Conservation (phyloP, 1,140 invertebrate species). For the Camponotus floridanus region DNA sequence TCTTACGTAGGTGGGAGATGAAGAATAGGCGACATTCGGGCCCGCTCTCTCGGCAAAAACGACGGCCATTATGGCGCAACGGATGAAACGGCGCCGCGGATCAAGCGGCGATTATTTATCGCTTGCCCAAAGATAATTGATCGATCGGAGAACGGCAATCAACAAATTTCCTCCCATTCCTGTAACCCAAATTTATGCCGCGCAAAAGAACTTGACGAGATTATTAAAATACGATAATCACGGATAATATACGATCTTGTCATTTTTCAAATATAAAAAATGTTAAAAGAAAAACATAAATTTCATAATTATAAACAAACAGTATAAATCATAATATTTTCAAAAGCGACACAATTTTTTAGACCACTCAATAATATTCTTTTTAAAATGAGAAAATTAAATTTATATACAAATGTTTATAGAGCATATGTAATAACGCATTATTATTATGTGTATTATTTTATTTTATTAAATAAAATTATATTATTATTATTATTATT, state of each 20-base stretch:
- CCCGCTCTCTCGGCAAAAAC: neutral
- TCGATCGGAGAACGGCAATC: slow-evolving; percentile 32
- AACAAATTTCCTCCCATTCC: neutral
- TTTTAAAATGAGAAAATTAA: slow-evolving; percentile 26
- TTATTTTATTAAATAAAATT: neutral
- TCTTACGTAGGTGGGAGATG: slow-evolving; percentile 52
- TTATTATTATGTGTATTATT: no score
- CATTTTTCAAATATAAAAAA: neutral
- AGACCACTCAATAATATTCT: slow-evolving; percentile 12
- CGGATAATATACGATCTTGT: neutral
- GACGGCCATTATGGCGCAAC: slow-evolving; percentile 32
- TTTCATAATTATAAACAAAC: neutral
- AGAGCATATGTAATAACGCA: slow-evolving; percentile 18
- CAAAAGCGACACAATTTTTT: neutral
- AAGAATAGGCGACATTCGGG: slow-evolving; percentile 48
- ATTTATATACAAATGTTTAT: slow-evolving; percentile 11
- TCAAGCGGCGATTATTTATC: slow-evolving; percentile 63
- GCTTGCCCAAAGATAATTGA: slow-evolving; percentile 53
- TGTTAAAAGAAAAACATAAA: neutral
- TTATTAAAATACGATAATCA: slow-evolving; percentile 19
- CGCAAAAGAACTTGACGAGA: slow-evolving; percentile 36
- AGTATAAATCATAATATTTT: slow-evolving; percentile 5
- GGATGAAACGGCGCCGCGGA: slow-evolving; percentile 39
- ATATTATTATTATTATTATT: slow-evolving; percentile 1
- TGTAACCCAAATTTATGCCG: slow-evolving; percentile 9